Evolutionary conservation across 2,888 invertebrate genomes (phyloP).

Genomic region (Tipula confusa): DNA sequence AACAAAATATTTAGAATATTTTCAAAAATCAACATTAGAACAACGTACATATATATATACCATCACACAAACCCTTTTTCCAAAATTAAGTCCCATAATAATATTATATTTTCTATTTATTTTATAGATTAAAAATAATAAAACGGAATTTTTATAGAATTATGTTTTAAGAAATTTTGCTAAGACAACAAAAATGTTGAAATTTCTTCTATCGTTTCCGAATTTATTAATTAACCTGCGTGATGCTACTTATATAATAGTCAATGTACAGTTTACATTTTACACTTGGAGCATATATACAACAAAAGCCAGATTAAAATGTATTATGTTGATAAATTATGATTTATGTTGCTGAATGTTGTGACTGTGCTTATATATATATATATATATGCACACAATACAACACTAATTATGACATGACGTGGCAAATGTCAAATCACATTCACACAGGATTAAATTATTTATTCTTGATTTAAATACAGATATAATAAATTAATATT

Average conservation of each 20-base stretch:
- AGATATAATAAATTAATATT: constrained; percentile 17
- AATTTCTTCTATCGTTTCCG: background rate
- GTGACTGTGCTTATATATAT: no score
- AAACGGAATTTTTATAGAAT: background rate
- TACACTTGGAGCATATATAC: background rate
- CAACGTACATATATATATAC: background rate
- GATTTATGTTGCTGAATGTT: background rate
- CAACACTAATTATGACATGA: background rate
- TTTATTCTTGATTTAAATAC: background rate
- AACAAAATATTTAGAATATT: background rate
- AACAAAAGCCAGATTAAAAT: constrained; percentile 8
- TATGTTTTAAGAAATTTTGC: background rate
- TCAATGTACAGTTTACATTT: no score
- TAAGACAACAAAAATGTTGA: background rate
- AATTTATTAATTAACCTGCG: background rate
- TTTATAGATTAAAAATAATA: constrained; percentile 20
- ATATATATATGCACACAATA: no score
- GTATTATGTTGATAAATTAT: background rate
- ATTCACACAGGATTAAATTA: background rate
- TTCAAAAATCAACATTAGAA: background rate
- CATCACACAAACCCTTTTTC: background rate
- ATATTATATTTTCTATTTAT: background rate
- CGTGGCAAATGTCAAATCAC: background rate
- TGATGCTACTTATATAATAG: no score
- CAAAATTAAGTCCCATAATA: no score